Percentiles rank a stretch among this genome's conserved stretches.
Evolutionary conservation across 2,797 vertebrate genomes (phyloP).

Genomic region (Selene dorsalis): DNA sequence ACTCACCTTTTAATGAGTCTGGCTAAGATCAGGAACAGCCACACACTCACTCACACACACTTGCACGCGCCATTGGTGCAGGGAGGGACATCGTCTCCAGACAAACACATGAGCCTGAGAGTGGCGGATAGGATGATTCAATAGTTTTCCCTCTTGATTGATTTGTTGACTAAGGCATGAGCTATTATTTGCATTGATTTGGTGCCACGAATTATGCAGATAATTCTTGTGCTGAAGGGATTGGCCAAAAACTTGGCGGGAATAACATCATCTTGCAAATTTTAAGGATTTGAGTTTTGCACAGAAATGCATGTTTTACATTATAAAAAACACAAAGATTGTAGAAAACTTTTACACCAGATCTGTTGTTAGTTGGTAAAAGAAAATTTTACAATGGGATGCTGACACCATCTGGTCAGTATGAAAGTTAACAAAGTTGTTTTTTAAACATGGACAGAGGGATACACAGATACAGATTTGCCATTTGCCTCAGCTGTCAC

Average conservation of each 20-base stretch:
- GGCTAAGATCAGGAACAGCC: conserved; percentile 30
- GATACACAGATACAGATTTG: conserved; percentile 24
- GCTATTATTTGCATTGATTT: conserved; percentile 47
- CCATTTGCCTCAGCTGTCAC: conserved; percentile 51
- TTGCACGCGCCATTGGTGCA: conserved; percentile 21
- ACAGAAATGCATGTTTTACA: not conserved
- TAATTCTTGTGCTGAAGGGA: conserved; percentile 9
- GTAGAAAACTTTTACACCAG: not conserved
- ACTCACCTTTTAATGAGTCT: conserved; percentile 59
- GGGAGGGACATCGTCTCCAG: conserved; percentile 46
- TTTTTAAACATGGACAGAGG: conserved; percentile 2
- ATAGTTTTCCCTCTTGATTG: conserved; percentile 47
- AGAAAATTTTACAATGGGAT: conserved; percentile 1
- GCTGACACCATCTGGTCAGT: conserved; percentile 52
- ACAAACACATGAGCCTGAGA: conserved; percentile 24
- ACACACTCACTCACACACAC: conserved; percentile 10
- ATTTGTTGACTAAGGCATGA: conserved; percentile 49
- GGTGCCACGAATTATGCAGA: conserved; percentile 26
- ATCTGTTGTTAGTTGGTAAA: not conserved
- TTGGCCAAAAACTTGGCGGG: not conserved
- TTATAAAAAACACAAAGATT: not conserved
- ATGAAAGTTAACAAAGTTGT: conserved; percentile 4
- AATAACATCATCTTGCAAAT: conserved; percentile 5
- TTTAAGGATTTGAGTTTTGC: not conserved
- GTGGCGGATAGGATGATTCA: conserved; percentile 63